A percentile compares a stretch with the other conserved stretches of the same genome.
Conservation (phyloP, 2,888 invertebrate genomes). For the Metopia argyrocephala region DNA sequence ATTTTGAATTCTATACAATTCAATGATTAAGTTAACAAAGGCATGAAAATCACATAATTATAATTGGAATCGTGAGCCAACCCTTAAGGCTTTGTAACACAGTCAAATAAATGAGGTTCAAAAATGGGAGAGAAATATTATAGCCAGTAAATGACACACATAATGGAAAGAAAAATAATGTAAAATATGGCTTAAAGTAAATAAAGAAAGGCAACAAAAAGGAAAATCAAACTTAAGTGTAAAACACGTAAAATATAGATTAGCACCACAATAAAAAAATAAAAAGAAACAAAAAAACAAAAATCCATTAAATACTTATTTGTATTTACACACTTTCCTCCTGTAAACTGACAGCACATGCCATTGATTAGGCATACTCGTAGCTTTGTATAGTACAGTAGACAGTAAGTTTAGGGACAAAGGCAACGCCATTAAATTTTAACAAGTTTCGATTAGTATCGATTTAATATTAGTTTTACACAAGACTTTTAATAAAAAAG, state of each 20-base stretch:
- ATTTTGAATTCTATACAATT: constrained; percentile 19
- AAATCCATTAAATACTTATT: not conserved
- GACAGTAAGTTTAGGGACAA: not conserved
- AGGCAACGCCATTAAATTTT: constrained; percentile 57
- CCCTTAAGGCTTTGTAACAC: constrained; percentile 57
- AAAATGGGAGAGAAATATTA: constrained; percentile 12
- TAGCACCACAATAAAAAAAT: constrained; percentile 53
- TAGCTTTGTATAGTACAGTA: no score
- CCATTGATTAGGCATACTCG: constrained; percentile 40
- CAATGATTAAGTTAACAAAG: constrained; percentile 61
- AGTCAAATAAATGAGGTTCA: constrained; percentile 13
- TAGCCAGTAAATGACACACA: constrained; percentile 56
- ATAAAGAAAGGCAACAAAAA: constrained; percentile 38
- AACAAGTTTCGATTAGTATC: constrained; percentile 64
- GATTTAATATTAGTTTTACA: constrained; percentile 55
- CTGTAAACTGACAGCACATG: constrained; percentile 57
- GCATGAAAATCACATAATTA: constrained; percentile 65
- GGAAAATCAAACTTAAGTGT: constrained; percentile 55
- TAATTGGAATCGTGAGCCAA: constrained; percentile 63
- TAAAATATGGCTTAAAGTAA: not conserved
- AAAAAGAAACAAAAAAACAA: no score
- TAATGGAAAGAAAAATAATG: constrained; percentile 17
- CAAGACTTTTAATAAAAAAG: no score
- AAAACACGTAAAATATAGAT: constrained; percentile 65
- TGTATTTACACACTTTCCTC: constrained; percentile 3